Evolutionary conservation across 2,888 invertebrate species (phyloP).

Genomic region (Desoria tigrina): DNA sequence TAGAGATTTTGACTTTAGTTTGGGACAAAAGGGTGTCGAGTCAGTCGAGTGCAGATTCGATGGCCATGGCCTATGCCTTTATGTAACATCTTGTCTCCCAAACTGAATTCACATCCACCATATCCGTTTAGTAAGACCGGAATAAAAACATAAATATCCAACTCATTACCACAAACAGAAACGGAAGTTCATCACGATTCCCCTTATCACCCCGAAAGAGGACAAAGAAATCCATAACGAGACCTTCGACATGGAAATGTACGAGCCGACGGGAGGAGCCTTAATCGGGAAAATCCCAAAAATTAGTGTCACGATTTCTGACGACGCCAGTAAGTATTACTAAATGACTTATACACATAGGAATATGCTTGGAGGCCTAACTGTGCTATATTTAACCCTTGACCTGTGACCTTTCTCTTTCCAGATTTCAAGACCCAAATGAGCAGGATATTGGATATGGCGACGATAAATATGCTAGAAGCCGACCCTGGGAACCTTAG

Average conservation of each 20-base stretch:
- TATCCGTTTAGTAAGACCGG: too few relatives aligned
- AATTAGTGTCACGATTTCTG: constrained; percentile 61
- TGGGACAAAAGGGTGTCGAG: too few relatives aligned
- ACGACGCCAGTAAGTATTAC: constrained; percentile 57
- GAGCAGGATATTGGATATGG: constrained; percentile 57
- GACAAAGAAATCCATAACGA: constrained; percentile 59
- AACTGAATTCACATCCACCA: too few relatives aligned
- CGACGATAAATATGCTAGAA: constrained; percentile 61
- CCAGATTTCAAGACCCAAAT: constrained; percentile 57
- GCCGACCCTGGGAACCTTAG: constrained; percentile 55
- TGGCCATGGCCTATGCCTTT: too few relatives aligned
- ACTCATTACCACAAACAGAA: too few relatives aligned
- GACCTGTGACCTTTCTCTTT: constrained; percentile 37
- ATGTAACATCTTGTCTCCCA: too few relatives aligned
- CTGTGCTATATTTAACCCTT: too few relatives aligned
- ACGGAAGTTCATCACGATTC: constrained; percentile 21
- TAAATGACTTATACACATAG: too few relatives aligned
- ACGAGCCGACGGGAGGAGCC: constrained; percentile 58
- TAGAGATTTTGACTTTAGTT: too few relatives aligned
- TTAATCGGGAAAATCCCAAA: constrained; percentile 58
- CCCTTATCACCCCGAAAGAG: background rate
- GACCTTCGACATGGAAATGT: constrained; percentile 62
- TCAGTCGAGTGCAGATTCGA: too few relatives aligned
- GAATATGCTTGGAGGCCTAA: too few relatives aligned
- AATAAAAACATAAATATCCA: too few relatives aligned